Conservation (phyloP, 2,797 vertebrate species). For the Streptopelia turtur region DNA sequence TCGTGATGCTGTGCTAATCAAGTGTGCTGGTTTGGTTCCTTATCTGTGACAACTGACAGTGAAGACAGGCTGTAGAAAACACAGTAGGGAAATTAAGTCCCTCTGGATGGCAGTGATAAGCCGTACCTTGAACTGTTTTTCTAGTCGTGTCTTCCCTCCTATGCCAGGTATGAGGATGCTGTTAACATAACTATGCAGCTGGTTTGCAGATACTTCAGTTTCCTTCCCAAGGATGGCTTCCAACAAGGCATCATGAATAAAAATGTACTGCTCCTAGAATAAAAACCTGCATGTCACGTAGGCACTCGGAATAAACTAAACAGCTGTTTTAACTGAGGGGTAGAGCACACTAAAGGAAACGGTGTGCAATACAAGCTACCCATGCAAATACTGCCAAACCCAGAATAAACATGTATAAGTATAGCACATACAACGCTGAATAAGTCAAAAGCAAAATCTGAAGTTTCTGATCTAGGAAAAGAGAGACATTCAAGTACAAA, state of each 20-base stretch:
- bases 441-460: neutral
- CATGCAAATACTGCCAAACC: neutral
- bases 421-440: neutral
- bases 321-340: neutral
- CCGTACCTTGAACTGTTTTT: constrained; percentile 96
- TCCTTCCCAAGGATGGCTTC: constrained; percentile 95
- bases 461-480: neutral
- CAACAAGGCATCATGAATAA: constrained; percentile 98
- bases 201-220: constrained; percentile 92
- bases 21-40: neutral
- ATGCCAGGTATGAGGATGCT: constrained; percentile 91
- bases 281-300: neutral
- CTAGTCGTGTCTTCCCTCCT: constrained; percentile 89
- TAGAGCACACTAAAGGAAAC: neutral
- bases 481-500: neutral
- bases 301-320: neutral
- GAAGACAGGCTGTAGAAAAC: neutral
- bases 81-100: neutral
- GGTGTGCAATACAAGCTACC: neutral
- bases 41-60: neutral
- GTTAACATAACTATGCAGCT: constrained; percentile 95
- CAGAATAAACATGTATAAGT: neutral
- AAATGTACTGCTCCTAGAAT: constrained; percentile 95
- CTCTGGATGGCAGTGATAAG: neutral
- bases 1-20: neutral